phyloP scores from a whole-genome alignment of 2,888 invertebrate species.

The Brachypalpus laphriformis region DNA sequence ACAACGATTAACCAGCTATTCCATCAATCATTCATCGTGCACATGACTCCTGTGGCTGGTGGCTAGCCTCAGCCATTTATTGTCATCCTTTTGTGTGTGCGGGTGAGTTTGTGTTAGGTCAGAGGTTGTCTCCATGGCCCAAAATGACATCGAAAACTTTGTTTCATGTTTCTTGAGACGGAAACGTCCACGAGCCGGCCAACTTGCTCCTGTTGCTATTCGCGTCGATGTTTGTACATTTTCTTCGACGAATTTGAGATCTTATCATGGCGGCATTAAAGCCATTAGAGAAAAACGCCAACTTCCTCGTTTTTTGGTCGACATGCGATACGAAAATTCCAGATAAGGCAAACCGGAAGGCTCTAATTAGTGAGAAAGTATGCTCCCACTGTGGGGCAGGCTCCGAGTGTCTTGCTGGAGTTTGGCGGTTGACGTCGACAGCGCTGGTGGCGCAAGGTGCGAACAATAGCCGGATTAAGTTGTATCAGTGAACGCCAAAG shows the following conservation, averaged over 20 bases:
- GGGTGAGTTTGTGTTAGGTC: background rate
- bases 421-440: background rate
- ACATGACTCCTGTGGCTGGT: slow-evolving; percentile 12
- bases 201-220: background rate
- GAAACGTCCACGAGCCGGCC: background rate
- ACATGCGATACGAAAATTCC: slow-evolving; percentile 68
- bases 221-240: slow-evolving; percentile 18
- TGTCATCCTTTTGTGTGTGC: background rate
- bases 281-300: slow-evolving; percentile 57
- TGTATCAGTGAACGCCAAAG: slow-evolving; percentile 2
- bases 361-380: slow-evolving; percentile 55
- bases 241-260: slow-evolving; percentile 44
- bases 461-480: slow-evolving; percentile 48
- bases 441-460: slow-evolving; percentile 25
- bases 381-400: background rate
- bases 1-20: slow-evolving; percentile 36
- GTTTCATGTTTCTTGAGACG: slow-evolving; percentile 7
- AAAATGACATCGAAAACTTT: slow-evolving; percentile 22
- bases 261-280: slow-evolving; percentile 48
- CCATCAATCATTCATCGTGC: slow-evolving; percentile 49
- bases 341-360: slow-evolving; percentile 56
- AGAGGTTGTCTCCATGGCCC: background rate
- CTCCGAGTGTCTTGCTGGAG: background rate
- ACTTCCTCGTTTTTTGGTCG: slow-evolving; percentile 49
- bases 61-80: background rate